Conservation (phyloP, 2,797 vertebrate genomes). For the Hippopotamyrus pictus region DNA sequence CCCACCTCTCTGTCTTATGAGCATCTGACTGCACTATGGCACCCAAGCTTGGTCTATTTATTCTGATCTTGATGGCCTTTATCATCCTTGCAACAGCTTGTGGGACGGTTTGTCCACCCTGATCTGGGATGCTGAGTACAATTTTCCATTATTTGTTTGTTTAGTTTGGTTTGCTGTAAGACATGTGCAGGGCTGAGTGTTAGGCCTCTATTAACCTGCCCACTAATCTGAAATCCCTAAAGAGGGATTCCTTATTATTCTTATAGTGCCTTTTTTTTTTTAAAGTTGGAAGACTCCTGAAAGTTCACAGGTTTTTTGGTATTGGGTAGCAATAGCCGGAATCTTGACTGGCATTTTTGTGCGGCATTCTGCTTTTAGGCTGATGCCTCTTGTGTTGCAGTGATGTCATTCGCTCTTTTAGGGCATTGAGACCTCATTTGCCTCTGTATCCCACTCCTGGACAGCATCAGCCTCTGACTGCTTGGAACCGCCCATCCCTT, state of each 20-base stretch:
- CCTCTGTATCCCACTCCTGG: neutral
- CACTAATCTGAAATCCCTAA: neutral
- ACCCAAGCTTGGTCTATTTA: neutral
- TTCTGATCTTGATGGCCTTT: neutral
- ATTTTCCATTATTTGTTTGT: neutral
- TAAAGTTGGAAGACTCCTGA: neutral
- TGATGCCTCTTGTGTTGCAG: neutral
- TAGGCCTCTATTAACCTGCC: neutral
- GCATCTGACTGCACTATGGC: neutral
- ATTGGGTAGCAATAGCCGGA: neutral
- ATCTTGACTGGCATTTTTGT: neutral
- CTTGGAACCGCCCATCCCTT: neutral
- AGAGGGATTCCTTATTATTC: neutral
- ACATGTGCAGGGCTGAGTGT: neutral
- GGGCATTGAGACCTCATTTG: neutral
- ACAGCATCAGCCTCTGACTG: neutral
- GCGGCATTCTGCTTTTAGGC: neutral
- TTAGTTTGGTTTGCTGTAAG: neutral
- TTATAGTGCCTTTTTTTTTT: neutral
- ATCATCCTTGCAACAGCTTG: neutral
- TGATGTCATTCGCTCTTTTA: neutral
- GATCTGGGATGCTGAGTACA: neutral
- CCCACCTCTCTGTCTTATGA: neutral
- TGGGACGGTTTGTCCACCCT: constrained; percentile 3
- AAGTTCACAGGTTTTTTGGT: neutral